Evolutionary conservation across 1,140 invertebrate genomes (phyloP).

Genomic region (Homarus americanus): DNA sequence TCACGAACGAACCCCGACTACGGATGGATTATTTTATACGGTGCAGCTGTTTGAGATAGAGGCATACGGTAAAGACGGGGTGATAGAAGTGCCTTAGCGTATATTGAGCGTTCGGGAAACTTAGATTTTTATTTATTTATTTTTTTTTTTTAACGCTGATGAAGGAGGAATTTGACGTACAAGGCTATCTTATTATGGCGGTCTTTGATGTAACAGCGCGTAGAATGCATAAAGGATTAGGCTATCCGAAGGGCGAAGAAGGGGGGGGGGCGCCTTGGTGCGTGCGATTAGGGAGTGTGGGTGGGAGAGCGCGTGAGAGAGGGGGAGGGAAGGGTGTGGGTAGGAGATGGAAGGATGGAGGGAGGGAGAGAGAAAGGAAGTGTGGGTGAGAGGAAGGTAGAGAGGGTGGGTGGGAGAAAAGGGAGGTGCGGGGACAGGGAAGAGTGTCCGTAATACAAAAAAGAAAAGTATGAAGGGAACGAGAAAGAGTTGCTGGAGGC

Average conservation of each 20-base stretch:
- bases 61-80: neutral
- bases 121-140: too few species aligned
- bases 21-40: neutral
- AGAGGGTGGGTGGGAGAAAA: conserved; percentile 6
- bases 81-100: neutral
- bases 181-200: conserved; percentile 58
- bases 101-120: neutral
- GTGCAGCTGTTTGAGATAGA: neutral
- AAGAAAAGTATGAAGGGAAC: neutral
- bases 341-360: neutral
- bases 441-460: neutral
- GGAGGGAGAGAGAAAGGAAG: too few species aligned
- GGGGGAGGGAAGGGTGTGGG: conserved; percentile 5
- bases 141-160: too few species aligned
- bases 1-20: neutral
- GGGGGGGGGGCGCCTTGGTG: neutral
- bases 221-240: neutral
- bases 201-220: conserved; percentile 49
- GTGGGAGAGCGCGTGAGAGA: neutral
- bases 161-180: conserved; percentile 45
- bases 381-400: neutral
- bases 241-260: neutral
- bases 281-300: conserved; percentile 27
- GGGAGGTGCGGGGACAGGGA: neutral
- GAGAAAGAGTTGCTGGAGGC: neutral